Conservation (phyloP, 2,113 vertebrate species). For the Ciconia stormi region DNA sequence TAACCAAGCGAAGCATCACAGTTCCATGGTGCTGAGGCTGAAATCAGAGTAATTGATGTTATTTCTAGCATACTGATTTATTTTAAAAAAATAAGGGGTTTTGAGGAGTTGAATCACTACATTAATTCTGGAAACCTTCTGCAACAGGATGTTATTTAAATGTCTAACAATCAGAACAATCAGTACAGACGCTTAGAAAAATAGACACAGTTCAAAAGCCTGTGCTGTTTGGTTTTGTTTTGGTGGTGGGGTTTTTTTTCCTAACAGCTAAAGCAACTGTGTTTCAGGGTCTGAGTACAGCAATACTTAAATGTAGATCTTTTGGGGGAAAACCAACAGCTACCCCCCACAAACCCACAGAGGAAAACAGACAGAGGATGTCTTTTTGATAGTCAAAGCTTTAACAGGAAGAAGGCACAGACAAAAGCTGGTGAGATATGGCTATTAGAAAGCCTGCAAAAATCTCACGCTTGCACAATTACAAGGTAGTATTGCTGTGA, state of each 20-base stretch:
- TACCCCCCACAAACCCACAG: not conserved
- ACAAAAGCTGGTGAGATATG: not conserved
- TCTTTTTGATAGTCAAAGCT: constrained; percentile 6
- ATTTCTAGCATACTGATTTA: not conserved
- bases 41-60: not conserved
- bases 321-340: not conserved
- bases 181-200: not conserved
- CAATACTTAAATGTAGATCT: not conserved
- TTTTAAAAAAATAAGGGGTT: not conserved
- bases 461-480: constrained; percentile 4
- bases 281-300: not conserved
- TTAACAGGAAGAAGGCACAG: not conserved
- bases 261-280: not conserved
- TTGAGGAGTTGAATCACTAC: not conserved
- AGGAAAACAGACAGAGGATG: not conserved
- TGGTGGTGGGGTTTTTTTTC: not conserved
- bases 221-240: not conserved
- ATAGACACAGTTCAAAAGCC: not conserved
- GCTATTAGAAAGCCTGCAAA: not conserved
- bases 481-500: not conserved
- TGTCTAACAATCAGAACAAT: not conserved
- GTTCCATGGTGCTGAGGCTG: not conserved
- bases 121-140: not conserved
- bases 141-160: not conserved
- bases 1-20: not conserved